phyloP scores from a whole-genome alignment of 2,113 vertebrate species.

The Mesembrinibis cayennensis region DNA sequence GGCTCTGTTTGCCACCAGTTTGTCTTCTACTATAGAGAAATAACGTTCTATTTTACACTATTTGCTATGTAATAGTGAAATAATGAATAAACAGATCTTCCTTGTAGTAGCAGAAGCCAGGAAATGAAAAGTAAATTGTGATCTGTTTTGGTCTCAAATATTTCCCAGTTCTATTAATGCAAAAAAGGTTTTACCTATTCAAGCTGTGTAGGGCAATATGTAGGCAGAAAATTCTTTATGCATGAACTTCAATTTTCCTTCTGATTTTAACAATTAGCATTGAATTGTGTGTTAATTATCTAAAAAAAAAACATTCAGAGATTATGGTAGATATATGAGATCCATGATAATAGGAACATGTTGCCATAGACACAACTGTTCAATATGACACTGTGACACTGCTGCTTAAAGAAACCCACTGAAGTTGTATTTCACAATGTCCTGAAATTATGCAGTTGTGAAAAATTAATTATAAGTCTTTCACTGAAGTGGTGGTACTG shows the following conservation, averaged over 20 bases:
- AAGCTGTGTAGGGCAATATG: background rate
- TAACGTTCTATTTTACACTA: background rate
- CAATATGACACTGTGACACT: conserved; percentile 32
- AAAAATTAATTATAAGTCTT: conserved; percentile 67
- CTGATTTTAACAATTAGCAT: conserved; percentile 23
- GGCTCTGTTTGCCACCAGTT: background rate
- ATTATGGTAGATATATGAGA: conserved; percentile 33
- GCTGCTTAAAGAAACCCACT: conserved; percentile 42
- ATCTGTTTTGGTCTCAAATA: background rate
- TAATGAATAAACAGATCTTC: background rate
- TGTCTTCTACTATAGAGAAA: background rate
- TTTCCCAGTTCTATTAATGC: background rate
- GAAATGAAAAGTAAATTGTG: background rate
- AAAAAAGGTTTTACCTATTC: background rate
- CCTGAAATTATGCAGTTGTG: conserved; percentile 53
- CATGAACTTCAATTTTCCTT: conserved; percentile 36
- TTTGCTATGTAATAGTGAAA: background rate
- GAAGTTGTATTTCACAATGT: conserved; percentile 57
- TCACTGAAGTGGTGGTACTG: background rate
- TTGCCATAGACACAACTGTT: conserved; percentile 75
- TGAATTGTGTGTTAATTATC: conserved; percentile 48
- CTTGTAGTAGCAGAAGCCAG: background rate
- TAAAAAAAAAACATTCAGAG: background rate
- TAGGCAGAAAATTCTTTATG: background rate
- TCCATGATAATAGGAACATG: conserved; percentile 55